These are phyloP conservation scores for Tortrix viridana DNA, from an alignment of 2,888 invertebrate species.

Conservation along the genomic window DNA sequence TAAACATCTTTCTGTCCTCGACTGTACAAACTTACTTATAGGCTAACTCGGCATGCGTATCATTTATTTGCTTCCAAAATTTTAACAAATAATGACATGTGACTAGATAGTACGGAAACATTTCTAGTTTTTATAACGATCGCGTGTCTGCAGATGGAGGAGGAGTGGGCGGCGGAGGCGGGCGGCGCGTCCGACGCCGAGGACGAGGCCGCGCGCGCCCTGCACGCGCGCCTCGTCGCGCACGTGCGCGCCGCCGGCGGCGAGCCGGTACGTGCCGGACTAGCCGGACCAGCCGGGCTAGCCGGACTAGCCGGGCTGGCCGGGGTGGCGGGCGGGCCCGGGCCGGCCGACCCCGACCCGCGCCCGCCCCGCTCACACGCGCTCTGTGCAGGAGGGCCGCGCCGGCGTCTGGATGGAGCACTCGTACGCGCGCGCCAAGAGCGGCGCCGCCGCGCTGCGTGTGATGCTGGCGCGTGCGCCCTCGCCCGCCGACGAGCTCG, in stretches of 20 bases:
- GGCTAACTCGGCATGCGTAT: too few species aligned
- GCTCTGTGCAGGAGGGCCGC: conserved; percentile 43
- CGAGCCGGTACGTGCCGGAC: conserved; percentile 47
- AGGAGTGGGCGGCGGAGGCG: conserved; percentile 13
- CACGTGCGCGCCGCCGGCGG: conserved; percentile 61
- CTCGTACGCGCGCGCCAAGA: conserved; percentile 66
- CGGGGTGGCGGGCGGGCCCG: neutral
- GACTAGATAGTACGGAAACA: neutral
- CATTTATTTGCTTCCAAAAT: too few species aligned
- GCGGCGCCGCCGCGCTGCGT: conserved; percentile 48
- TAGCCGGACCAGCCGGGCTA: conserved; percentile 27
- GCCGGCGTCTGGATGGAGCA: conserved; percentile 71
- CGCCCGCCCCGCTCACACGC: neutral
- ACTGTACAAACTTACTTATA: too few species aligned
- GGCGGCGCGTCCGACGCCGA: conserved; percentile 7
- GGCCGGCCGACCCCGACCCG: neutral
- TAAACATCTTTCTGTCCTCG: too few species aligned
- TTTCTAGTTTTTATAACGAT: neutral
- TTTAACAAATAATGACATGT: neutral
- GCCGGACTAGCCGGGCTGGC: conserved; percentile 21
- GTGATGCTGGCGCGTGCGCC: conserved; percentile 50
- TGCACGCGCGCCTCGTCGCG: conserved; percentile 69
- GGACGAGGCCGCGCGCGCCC: conserved; percentile 38
- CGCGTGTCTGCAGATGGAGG: neutral
- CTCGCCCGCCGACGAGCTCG: conserved; percentile 40